Base-by-base conservation (phyloP, 2,888 invertebrate genomes). In the Tribolium freemani region DNA sequence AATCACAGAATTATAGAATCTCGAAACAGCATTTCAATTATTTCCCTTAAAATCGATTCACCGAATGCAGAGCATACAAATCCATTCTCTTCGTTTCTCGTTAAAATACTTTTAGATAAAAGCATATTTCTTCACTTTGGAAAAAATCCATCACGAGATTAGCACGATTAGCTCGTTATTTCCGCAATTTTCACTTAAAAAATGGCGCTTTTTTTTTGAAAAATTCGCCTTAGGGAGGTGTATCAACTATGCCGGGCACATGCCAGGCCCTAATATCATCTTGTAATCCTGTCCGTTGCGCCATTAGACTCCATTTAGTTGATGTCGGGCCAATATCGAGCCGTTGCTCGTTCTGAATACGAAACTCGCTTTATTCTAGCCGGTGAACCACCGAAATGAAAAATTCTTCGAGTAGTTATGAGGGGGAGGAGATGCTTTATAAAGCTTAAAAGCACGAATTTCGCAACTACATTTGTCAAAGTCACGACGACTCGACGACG, bases 321-420 rank as follows among this genome's bases (percentile, higher is more conserved):
- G 72, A 72, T 72, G 72, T 72, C 61, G 63, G 72, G 21, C 68
- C 72, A 72, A 72, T 72, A 72, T 69, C 72, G 63, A 46, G 38
- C 26, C 50, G 46, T 30, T 72, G 61, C 72, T 61, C 38, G 68
- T 56, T 69, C 63, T 72, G 72, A 72, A 72, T 72, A 72, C 68
- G 54, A 16, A 72, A 72, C 66, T 48, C 48, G 48, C 46, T 71
- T 54, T 53, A 56, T 70, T 46, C 61, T 11, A 31, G 4, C 30
- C 68, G 45, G 68, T 51, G 50, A 64, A 75, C 67, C 67, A 75
- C 73, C 71, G 71, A 76, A 73, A 77, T 77, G 77, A 78, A 77
- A 78, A 76, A 77, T 78, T 75, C 76, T 70, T 71, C 64, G 72
- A 75, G 60, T 73, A 74, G 68, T 73, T 68, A 70, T 71, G 72